Base-by-base conservation (phyloP, 2,797 vertebrate species). In the Parauchenoglanis ngamensis region DNA sequence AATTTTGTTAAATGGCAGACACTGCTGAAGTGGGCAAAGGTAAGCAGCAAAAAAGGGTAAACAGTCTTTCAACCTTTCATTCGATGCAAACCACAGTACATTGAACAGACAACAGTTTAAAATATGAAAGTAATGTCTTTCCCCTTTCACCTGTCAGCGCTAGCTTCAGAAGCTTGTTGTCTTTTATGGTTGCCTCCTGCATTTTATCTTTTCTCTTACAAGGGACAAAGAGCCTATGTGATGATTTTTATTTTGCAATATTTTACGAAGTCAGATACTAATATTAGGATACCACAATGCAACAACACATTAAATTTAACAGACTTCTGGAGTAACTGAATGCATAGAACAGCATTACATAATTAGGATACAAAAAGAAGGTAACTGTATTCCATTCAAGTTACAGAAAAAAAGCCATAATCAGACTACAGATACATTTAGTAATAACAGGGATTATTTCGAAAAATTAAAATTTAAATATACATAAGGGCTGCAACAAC, bases 1-100 rank as follows among this genome's bases (percentile, higher is more conserved):
- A 88, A 85, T 90, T 88, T 84, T 85, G 78, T 70, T 78, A 87
- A 88, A 79, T 28, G 56, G n/a, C 61, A 82, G 68, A 88, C 77
- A 75, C 56, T 84, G 59, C 81, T 85, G 61, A 59, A 25, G 63
- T 28, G 49, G 57, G 63, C 56, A 52, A 81, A 68, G 88, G 72
- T 84, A 0, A 78, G 75, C 46, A 68, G 72, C 67, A 3, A 77
- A 59, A 88, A 73, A 52, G 82, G 44, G 87, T 88, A 83, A 90
- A 89, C 84, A 85, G 80, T 75, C 72, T 83, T 83, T 87, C 40
- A 52, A 85, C 85, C 70, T 85, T 88, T 72, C 65, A 68, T 31
- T 85, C 70, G 31, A 83, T 77, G 84, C 49, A 73, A n/a, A 78
- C 40, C 40, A 84, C 70, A 78, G 85, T 87, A 57, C 73, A 75